Conservation (phyloP, 2,113 vertebrate genomes). For the Desmodus rotundus region DNA sequence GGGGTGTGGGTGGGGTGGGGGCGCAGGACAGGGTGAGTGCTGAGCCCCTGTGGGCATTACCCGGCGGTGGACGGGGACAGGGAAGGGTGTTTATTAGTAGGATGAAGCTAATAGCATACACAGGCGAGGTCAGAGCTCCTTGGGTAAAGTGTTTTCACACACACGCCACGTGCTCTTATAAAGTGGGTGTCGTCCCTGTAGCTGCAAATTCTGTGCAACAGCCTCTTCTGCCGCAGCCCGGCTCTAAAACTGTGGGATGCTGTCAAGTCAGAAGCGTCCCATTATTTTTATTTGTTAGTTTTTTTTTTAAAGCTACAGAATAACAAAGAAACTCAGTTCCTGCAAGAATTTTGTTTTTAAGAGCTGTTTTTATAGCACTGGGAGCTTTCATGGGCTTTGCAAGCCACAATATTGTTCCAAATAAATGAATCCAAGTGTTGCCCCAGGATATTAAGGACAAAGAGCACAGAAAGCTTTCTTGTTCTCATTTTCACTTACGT, state of each 20-base stretch:
- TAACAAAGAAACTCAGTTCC: neutral
- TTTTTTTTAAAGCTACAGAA: neutral
- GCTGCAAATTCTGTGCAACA: neutral
- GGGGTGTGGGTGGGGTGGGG: neutral
- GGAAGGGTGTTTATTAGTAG: neutral
- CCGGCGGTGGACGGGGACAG: accelerated
- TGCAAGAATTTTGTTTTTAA: neutral
- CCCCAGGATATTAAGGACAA: neutral
- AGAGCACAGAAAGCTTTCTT: neutral
- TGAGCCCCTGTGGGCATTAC: neutral
- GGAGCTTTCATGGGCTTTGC: neutral
- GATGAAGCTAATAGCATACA: neutral
- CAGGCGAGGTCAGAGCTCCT: neutral
- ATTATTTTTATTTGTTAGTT: neutral
- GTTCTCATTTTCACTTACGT: neutral
- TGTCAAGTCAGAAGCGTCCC: neutral
- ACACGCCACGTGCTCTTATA: too few relatives aligned
- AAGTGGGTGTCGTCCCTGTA: too few relatives aligned
- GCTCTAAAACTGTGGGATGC: neutral
- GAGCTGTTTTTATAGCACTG: neutral
- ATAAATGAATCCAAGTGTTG: neutral
- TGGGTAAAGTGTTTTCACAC: neutral
- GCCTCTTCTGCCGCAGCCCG: accelerated
- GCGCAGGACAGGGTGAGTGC: neutral
- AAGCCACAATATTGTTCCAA: neutral